A percentile compares a stretch with the other conserved stretches of the same genome.
These are phyloP conservation scores for Trichonephila clavata DNA, from an alignment of 1,140 invertebrate species.

Conservation along the genomic window DNA sequence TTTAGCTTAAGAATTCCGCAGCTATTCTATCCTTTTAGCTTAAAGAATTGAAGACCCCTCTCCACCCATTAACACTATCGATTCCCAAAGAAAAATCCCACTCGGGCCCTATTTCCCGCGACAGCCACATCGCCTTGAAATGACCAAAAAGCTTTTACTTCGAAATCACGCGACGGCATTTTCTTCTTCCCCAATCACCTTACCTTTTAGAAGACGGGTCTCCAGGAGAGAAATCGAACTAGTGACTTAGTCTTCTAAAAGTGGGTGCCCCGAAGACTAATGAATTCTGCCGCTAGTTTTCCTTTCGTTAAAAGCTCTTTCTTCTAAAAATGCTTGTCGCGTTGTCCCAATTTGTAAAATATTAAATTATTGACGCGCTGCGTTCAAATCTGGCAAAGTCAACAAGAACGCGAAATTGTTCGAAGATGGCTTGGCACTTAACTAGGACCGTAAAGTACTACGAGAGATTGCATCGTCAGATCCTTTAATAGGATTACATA, in stretches of 20 bases:
- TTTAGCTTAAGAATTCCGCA: background rate
- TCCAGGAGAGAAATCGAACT: background rate
- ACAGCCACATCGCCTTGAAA: conserved; percentile 22
- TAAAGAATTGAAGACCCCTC: conserved; percentile 23
- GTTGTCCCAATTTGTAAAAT: conserved; percentile 35
- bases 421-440: conserved; percentile 37
- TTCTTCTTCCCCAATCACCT: conserved; percentile 5
- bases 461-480: conserved; percentile 47
- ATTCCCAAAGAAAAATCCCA: conserved; percentile 39
- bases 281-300: conserved; percentile 33
- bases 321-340: background rate
- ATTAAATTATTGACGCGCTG: conserved; percentile 60
- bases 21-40: conserved; percentile 26
- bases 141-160: conserved; percentile 46
- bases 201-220: background rate
- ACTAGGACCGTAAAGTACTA: conserved; percentile 22
- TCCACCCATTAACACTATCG: conserved; percentile 33
- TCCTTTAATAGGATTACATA: conserved; percentile 73
- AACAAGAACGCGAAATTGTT: conserved; percentile 44
- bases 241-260: background rate
- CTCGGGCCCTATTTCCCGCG: conserved; percentile 14
- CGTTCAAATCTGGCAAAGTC: background rate
- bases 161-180: background rate
- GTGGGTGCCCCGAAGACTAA: conserved; percentile 4
- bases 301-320: conserved; percentile 51